Percentiles rank a stretch among this genome's conserved stretches.
Conservation (phyloP, 1,140 invertebrate genomes). For the Drosophila nasuta region DNA sequence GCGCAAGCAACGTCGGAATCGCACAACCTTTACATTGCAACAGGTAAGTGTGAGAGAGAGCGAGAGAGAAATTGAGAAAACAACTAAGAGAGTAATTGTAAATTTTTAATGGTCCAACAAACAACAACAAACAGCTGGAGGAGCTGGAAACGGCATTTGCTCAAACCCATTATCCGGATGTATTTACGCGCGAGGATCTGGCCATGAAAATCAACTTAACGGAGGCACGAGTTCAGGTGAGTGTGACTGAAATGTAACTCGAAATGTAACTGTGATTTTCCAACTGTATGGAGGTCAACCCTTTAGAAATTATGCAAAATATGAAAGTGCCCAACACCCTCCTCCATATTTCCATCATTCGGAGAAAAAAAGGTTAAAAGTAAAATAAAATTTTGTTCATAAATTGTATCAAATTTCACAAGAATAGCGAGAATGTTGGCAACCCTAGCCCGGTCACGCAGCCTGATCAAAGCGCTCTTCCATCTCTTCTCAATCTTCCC, state of each 20-base stretch:
- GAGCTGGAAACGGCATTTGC: constrained; percentile 98
- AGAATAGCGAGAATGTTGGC: constrained; percentile 42
- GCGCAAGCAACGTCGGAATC: constrained; percentile 96
- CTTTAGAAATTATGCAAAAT: constrained; percentile 64
- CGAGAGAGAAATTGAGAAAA: constrained; percentile 72
- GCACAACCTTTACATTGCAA: constrained; percentile 98
- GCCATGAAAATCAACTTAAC: constrained; percentile 99
- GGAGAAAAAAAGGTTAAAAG: constrained; percentile 36
- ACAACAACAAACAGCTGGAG: constrained; percentile 88
- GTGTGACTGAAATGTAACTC: constrained; percentile 40
- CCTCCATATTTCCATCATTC: constrained; percentile 24
- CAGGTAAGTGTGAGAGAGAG: constrained; percentile 88
- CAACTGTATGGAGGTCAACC: constrained; percentile 9
- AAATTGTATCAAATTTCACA: constrained; percentile 83
- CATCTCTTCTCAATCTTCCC: not conserved
- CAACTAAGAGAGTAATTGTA: constrained; percentile 21
- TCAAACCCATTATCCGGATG: constrained; percentile 99
- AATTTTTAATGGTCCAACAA: constrained; percentile 59
- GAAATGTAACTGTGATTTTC: constrained; percentile 26
- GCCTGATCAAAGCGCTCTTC: constrained; percentile 66
- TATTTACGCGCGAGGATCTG: constrained; percentile 98
- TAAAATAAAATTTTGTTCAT: constrained; percentile 41
- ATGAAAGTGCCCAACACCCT: constrained; percentile 31
- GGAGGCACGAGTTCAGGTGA: constrained; percentile 98
- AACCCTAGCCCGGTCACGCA: constrained; percentile 68